Evolutionary conservation across 1,140 invertebrate species (phyloP), one percentile per base, ranked within the genome.

Genomic region (Eulimnadia texana): DNA sequence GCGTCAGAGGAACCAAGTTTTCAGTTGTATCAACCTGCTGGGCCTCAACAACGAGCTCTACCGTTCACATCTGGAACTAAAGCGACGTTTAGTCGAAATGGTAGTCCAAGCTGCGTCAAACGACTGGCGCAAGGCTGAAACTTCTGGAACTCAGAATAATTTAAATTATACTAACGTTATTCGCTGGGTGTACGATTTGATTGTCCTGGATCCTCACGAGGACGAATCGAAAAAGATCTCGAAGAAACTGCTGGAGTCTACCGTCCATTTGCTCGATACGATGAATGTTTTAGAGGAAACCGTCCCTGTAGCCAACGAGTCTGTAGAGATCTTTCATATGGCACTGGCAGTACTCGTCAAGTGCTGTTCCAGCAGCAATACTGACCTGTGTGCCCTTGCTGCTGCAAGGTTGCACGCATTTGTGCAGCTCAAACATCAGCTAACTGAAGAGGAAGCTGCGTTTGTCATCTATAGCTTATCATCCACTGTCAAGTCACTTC

Each of bases 1-100:
- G 82, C 55, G 55, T 9, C 24, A 57, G 33, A 28, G 55, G 57
- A 79, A 79, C 47, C 77, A 81, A 64, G 79, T 83, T 0, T 74
- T 83, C 66, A 77, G 80, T 16, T 80, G 78, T 64, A 76, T 83
- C 16, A 80, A 82, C 70, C 68, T 80, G n/a, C 66, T 82, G 22
- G 78, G 75, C 11, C 69, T 81, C 28, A 79, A 77, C 59, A 80
- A 82, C 68, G 74, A 76, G 61, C 67, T 83, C n/a, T 74, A 80
- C 23, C 73, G 74, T 50, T 79, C 79, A 13, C 75, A 79, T 67
- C 70, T 78, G 22, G 70, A 79, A 60, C 64, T 83, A 52, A 80
- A 80, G 63, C 65, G 81, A 57, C 73, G 76, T n/a, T 72, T 83
- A 27, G 61, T 83, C 16, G 82, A 83, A 69, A 77, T 82, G 74